Evolutionary conservation across 2,113 vertebrate genomes (phyloP).

Genomic region (Ptychochromis oligacanthus): DNA sequence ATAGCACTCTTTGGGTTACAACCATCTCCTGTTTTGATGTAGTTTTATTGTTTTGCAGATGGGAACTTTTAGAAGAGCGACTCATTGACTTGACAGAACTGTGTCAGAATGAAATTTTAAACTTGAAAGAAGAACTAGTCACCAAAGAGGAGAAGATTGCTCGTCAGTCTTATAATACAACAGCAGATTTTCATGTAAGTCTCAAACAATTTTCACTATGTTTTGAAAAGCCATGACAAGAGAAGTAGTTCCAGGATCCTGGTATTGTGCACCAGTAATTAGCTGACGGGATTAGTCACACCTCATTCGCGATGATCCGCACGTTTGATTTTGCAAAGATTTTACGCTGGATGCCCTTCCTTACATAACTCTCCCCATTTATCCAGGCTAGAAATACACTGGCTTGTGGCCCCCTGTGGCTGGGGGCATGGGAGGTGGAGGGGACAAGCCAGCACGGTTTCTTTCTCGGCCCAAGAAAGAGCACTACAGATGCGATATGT

Average conservation of each 20-base stretch:
- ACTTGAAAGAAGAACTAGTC: slow-evolving; percentile 90
- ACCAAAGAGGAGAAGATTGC: slow-evolving; percentile 92
- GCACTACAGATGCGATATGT: too few relatives aligned
- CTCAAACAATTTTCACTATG: neutral
- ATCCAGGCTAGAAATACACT: too few relatives aligned
- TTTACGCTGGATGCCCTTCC: too few relatives aligned
- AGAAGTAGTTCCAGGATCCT: neutral
- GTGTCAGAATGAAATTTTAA: slow-evolving; percentile 90
- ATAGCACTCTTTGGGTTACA: neutral
- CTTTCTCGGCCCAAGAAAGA: too few relatives aligned
- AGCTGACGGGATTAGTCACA: too few relatives aligned
- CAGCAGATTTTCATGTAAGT: slow-evolving; percentile 87
- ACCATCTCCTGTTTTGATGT: neutral
- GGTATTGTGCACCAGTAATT: too few relatives aligned
- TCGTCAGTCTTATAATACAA: slow-evolving; percentile 84
- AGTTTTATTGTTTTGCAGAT: slow-evolving; percentile 73
- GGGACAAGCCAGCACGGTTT: too few relatives aligned
- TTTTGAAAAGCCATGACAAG: neutral
- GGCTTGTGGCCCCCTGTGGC: too few relatives aligned
- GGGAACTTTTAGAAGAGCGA: slow-evolving; percentile 89
- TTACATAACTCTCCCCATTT: too few relatives aligned
- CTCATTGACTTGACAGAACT: slow-evolving; percentile 91
- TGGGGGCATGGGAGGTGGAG: too few relatives aligned
- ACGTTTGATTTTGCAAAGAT: too few relatives aligned
- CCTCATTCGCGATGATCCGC: too few relatives aligned